Evolutionary conservation across 2,888 invertebrate species (phyloP).

Genomic region (Orthosia gothica): DNA sequence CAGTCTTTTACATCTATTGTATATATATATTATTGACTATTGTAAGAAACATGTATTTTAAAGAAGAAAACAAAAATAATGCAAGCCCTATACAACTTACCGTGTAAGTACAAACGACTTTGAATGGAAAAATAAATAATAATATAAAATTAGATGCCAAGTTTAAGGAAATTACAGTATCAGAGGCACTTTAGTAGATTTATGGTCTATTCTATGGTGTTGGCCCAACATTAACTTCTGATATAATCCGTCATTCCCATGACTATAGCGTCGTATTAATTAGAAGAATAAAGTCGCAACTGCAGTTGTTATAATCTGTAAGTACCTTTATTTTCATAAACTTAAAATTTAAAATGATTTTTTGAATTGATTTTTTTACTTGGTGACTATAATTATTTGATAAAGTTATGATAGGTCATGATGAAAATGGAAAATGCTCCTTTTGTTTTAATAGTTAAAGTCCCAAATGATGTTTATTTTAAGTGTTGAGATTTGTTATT

Average conservation of each 20-base stretch:
- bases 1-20: no score
- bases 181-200: slow-evolving; percentile 72
- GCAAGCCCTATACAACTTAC: not conserved
- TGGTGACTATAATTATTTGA: slow-evolving; percentile 2
- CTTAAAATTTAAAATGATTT: not conserved
- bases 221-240: slow-evolving; percentile 70
- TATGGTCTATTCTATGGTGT: slow-evolving; percentile 72
- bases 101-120: not conserved
- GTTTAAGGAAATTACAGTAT: slow-evolving; percentile 70
- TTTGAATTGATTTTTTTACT: not conserved
- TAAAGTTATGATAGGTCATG: not conserved
- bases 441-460: not conserved
- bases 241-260: slow-evolving; percentile 72
- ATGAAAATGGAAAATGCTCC: slow-evolving; percentile 22
- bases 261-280: slow-evolving; percentile 39
- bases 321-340: not conserved
- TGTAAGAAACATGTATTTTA: not conserved
- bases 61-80: not conserved
- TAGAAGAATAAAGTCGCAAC: not conserved
- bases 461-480: not conserved
- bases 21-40: no score
- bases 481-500: not conserved
- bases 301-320: not conserved
- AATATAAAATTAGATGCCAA: slow-evolving; percentile 56
- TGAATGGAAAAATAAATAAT: slow-evolving; percentile 58